Conservation (phyloP, 2,888 invertebrate genomes). For the Calameuta pallipes region DNA sequence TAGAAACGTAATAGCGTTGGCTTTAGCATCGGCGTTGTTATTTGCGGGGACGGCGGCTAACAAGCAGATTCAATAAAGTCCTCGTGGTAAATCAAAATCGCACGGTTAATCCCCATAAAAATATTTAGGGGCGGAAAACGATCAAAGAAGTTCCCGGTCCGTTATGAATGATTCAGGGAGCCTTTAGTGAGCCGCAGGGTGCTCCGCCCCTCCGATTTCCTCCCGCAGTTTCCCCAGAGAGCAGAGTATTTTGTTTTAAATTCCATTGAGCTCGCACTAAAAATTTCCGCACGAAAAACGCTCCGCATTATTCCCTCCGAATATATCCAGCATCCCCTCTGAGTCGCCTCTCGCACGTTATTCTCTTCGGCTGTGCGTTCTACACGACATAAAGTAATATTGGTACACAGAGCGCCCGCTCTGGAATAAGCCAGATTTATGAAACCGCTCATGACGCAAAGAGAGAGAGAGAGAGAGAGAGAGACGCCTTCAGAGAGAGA, state of each 20-base stretch:
- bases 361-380: background rate
- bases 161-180: constrained; percentile 5
- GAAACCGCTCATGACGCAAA: background rate
- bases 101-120: constrained; percentile 1
- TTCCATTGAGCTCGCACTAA: background rate
- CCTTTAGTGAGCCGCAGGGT: background rate
- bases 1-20: background rate
- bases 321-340: background rate
- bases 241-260: background rate
- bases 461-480: background rate
- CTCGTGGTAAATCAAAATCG: constrained; percentile 1
- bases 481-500: background rate
- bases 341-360: background rate
- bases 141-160: constrained; percentile 1
- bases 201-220: background rate
- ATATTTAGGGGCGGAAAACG: constrained; percentile 1
- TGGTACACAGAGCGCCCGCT: background rate
- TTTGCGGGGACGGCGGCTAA: background rate
- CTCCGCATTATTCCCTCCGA: background rate
- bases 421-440: constrained; percentile 4
- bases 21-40: background rate
- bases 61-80: background rate
- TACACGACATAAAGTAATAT: background rate
- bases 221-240: background rate
- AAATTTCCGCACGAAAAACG: constrained; percentile 1